Evolutionary conservation across 2,888 invertebrate genomes (phyloP).

Genomic region (Dynastes hyllus): DNA sequence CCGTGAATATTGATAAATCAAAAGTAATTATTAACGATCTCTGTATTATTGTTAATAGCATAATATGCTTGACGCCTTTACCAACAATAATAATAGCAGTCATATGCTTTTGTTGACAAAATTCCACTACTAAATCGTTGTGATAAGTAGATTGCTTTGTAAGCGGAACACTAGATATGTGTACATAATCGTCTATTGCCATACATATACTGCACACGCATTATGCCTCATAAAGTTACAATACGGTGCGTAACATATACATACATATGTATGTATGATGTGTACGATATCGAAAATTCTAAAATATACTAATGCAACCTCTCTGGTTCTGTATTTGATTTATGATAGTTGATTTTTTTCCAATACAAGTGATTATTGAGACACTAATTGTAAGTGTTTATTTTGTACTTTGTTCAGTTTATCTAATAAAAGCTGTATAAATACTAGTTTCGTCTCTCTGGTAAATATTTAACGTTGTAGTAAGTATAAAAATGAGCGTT

Average conservation of each 20-base stretch:
- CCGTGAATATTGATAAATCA: not conserved
- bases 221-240: too few relatives aligned
- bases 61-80: not conserved
- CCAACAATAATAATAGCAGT: not conserved
- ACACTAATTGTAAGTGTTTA: not conserved
- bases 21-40: not conserved
- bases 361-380: constrained; percentile 10
- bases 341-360: constrained; percentile 8
- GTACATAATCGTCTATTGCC: not conserved
- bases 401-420: constrained; percentile 6
- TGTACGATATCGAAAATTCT: not conserved
- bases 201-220: not conserved
- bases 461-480: constrained; percentile 3
- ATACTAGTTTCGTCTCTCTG: not conserved
- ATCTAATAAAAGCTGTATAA: constrained; percentile 5
- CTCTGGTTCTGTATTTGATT: constrained; percentile 10
- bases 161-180: not conserved
- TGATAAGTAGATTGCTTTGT: not conserved
- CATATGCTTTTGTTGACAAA: constrained; percentile 4
- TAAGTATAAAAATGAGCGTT: too few relatives aligned
- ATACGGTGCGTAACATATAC: too few relatives aligned
- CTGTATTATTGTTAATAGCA: not conserved
- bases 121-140: not conserved
- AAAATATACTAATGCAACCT: constrained; percentile 9
- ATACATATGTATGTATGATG: too few relatives aligned